Conservation (phyloP, 2,888 invertebrate species). For the Lasioglossum pauxillum region DNA sequence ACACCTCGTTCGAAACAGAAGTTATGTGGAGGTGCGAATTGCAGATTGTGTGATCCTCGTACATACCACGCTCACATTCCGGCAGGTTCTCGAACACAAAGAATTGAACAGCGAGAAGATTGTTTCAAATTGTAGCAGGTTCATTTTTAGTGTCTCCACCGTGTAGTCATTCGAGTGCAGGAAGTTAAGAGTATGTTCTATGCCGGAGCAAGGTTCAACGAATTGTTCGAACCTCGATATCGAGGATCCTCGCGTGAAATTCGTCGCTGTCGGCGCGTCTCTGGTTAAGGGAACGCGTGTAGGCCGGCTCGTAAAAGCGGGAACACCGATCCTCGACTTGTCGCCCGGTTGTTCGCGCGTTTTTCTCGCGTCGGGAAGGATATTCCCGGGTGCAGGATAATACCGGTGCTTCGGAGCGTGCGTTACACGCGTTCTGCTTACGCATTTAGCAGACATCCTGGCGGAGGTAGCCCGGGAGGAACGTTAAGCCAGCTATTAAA, state of each 20-base stretch:
- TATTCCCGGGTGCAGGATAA: conserved; percentile 18
- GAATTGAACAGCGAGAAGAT: background rate
- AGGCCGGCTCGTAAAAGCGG: conserved; percentile 20
- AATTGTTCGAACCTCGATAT: background rate
- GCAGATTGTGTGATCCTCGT: background rate
- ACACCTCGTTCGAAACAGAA: background rate
- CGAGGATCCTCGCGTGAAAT: conserved; percentile 16
- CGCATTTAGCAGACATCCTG: conserved; percentile 52
- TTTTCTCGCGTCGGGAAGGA: conserved; percentile 29
- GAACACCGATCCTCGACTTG: conserved; percentile 28
- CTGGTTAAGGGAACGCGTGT: conserved; percentile 24
- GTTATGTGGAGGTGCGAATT: background rate
- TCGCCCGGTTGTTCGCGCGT: conserved; percentile 36
- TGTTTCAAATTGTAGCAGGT: background rate
- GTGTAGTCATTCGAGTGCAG: background rate
- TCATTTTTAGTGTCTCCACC: background rate
- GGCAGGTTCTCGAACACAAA: background rate
- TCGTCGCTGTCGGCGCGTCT: conserved; percentile 1
- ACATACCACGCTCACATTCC: background rate
- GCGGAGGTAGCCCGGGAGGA: conserved; percentile 56
- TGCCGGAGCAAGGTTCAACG: background rate
- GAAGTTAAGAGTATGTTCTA: background rate
- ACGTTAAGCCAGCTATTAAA: conserved; percentile 74
- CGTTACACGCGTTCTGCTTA: conserved; percentile 57
- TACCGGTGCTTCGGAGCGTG: conserved; percentile 31